These are phyloP conservation scores for Linnaemya vulpina DNA, from an alignment of 2,888 invertebrate species.

Conservation along the genomic window DNA sequence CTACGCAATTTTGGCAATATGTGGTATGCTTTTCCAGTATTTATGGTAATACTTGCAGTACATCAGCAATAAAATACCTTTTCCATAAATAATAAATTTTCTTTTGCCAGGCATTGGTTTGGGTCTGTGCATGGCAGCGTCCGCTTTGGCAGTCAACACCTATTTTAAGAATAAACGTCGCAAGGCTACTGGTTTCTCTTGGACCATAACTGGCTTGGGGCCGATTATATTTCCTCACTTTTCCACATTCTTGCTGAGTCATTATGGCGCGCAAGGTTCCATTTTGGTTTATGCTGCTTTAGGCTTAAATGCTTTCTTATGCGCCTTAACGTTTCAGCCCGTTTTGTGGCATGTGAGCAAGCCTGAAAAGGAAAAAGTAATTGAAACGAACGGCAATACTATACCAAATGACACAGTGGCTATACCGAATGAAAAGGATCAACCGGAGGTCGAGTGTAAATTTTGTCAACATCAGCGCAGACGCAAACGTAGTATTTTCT, in stretches of 20 bases:
- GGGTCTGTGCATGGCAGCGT: constrained; percentile 87
- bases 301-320: constrained; percentile 87
- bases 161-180: constrained; percentile 88
- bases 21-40: constrained; percentile 87
- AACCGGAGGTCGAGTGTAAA: constrained; percentile 79
- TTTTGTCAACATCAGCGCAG: constrained; percentile 78
- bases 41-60: constrained; percentile 85
- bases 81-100: not conserved
- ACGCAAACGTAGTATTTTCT: constrained; percentile 78
- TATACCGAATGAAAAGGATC: constrained; percentile 33
- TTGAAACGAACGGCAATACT: constrained; percentile 76
- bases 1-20: constrained; percentile 86
- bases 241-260: constrained; percentile 85
- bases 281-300: constrained; percentile 87
- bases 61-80: not conserved
- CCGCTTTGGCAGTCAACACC: constrained; percentile 88
- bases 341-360: constrained; percentile 88
- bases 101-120: constrained; percentile 82
- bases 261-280: constrained; percentile 87
- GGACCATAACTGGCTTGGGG: constrained; percentile 89
- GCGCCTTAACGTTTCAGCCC: constrained; percentile 88
- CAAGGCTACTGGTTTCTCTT: constrained; percentile 88
- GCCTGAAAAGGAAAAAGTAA: constrained; percentile 75
- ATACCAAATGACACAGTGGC: constrained; percentile 40
- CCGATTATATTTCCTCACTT: constrained; percentile 89